Conservation (phyloP, 2,888 invertebrate genomes). For the Alcis repandata region DNA sequence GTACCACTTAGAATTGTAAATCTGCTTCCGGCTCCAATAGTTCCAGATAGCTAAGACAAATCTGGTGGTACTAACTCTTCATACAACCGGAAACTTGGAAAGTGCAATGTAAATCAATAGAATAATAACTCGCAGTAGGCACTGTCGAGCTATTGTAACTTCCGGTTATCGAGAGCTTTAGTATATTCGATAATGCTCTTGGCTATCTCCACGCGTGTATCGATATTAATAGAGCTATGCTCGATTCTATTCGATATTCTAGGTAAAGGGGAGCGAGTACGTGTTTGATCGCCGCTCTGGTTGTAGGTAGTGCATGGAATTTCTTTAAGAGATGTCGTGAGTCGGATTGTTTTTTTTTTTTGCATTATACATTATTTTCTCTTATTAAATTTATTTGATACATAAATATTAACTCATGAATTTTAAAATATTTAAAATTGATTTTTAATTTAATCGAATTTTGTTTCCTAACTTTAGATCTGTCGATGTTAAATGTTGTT, state of each 20-base stretch:
- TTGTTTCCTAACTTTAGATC: no score
- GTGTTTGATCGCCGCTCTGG: slow-evolving; percentile 4
- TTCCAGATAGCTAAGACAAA: slow-evolving; percentile 31
- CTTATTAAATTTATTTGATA: no score
- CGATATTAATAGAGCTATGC: slow-evolving; percentile 12
- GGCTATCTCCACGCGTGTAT: slow-evolving; percentile 13
- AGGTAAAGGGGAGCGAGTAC: slow-evolving; percentile 21
- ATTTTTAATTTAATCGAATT: no score
- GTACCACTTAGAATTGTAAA: slow-evolving; percentile 26
- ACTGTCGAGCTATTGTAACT: slow-evolving; percentile 27
- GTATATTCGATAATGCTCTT: slow-evolving; percentile 21
- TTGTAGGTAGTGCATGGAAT: slow-evolving; percentile 12
- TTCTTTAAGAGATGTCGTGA: background rate
- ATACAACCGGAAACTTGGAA: slow-evolving; percentile 12
- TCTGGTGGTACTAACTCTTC: slow-evolving; percentile 23
- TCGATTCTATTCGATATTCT: slow-evolving; percentile 24
- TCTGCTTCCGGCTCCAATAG: slow-evolving; percentile 29
- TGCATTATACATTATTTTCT: no score
- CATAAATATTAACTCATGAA: no score
- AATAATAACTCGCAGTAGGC: slow-evolving; percentile 21
- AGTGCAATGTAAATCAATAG: slow-evolving; percentile 31
- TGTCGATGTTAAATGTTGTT: no score
- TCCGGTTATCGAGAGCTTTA: slow-evolving; percentile 13
- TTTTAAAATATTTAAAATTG: no score
- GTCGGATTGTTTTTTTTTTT: background rate